phyloP scores from a whole-genome alignment of 2,113 vertebrate species.

The Sturnus vulgaris region DNA sequence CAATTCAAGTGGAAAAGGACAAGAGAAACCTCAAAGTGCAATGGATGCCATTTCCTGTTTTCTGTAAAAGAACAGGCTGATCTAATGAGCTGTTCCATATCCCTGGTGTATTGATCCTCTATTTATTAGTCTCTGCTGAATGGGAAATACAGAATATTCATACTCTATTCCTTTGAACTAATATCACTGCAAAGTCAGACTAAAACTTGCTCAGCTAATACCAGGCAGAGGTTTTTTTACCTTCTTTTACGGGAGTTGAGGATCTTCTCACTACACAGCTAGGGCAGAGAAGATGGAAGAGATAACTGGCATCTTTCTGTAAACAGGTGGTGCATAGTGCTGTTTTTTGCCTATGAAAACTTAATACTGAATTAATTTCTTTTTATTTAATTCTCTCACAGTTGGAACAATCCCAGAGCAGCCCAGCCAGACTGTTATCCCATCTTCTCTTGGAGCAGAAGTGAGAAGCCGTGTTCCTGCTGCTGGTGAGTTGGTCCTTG shows the following conservation, averaged over 20 bases:
- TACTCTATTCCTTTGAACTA: background rate
- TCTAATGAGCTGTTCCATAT: background rate
- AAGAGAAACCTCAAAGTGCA: background rate
- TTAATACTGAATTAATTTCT: background rate
- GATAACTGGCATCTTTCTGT: background rate
- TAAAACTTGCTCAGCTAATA: background rate
- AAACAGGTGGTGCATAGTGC: background rate
- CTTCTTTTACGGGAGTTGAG: background rate
- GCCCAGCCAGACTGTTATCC: slow-evolving; percentile 68
- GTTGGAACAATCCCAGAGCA: slow-evolving; percentile 85
- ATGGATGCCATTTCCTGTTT: background rate
- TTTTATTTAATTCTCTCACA: slow-evolving; percentile 37
- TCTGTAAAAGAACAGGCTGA: background rate
- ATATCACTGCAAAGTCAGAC: background rate
- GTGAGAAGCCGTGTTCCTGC: slow-evolving; percentile 68
- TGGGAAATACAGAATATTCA: background rate
- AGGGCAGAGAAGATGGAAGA: background rate
- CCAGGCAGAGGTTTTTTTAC: background rate
- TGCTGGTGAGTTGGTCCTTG: slow-evolving; percentile 34
- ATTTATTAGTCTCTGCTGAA: background rate
- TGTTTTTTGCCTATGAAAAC: background rate
- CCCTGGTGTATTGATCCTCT: background rate
- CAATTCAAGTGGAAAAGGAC: background rate
- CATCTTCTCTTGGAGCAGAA: slow-evolving; percentile 71
- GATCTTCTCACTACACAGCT: background rate